Conservation (phyloP, 2,797 vertebrate species). For the Natrix natrix region DNA sequence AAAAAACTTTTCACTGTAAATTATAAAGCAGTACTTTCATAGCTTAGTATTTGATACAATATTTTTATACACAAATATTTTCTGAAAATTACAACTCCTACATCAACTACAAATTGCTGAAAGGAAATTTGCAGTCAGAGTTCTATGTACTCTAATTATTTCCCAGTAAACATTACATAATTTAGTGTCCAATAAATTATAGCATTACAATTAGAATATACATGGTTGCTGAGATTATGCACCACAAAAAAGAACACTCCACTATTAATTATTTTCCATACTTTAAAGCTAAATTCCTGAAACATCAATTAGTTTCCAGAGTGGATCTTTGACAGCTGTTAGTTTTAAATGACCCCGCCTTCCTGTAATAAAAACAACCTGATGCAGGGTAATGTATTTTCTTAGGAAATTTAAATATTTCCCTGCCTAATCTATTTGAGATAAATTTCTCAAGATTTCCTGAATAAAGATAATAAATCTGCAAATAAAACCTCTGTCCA, state of each 20-base stretch:
- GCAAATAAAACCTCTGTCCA: neutral
- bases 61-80: neutral
- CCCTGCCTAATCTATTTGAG: neutral
- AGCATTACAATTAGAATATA: neutral
- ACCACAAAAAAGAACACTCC: neutral
- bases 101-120: neutral
- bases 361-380: neutral
- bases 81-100: neutral
- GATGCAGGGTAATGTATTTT: neutral
- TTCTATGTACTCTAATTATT: neutral
- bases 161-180: neutral
- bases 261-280: neutral
- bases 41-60: neutral
- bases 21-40: neutral
- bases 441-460: neutral
- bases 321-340: neutral
- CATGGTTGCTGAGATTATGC: neutral
- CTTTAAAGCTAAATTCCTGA: neutral
- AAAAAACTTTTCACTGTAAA: neutral
- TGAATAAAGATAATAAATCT: neutral
- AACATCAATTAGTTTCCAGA: neutral
- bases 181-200: neutral
- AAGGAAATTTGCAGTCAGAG: neutral
- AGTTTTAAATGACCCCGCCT: neutral
- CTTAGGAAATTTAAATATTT: neutral